Evolutionary conservation across 2,797 vertebrate species (phyloP).

Genomic region (Takifugu rubripes): DNA sequence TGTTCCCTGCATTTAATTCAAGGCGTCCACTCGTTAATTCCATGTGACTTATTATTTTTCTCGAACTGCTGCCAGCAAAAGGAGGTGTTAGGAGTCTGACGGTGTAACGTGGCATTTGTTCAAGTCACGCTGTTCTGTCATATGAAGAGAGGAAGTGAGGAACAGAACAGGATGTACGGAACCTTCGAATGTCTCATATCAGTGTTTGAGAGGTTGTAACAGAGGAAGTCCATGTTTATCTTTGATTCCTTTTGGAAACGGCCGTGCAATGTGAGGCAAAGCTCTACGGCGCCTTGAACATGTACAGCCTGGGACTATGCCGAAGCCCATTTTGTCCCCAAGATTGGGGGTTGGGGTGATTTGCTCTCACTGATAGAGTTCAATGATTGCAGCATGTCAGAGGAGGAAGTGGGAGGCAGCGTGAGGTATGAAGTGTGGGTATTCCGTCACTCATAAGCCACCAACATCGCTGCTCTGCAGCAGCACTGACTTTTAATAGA

Average conservation of each 20-base stretch:
- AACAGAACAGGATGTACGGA: not conserved
- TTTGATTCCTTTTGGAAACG: conserved; percentile 56
- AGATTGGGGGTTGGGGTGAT: conserved; percentile 64
- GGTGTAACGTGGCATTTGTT: conserved; percentile 26
- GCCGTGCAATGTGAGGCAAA: conserved; percentile 67
- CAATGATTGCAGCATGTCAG: conserved; percentile 76
- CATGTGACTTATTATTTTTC: conserved; percentile 41
- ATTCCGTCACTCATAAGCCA: conserved; percentile 42
- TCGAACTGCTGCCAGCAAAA: conserved; percentile 43
- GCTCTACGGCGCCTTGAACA: conserved; percentile 60
- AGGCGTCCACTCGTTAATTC: conserved; percentile 39
- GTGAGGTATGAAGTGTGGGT: conserved; percentile 42
- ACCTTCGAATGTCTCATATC: conserved; percentile 21
- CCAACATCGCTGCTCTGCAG: conserved; percentile 40
- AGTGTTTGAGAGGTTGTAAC: conserved; percentile 40
- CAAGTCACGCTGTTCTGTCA: not conserved
- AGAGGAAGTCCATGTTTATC: conserved; percentile 37
- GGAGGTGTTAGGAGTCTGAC: conserved; percentile 33
- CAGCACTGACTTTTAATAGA: conserved; percentile 56
- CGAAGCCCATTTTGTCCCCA: conserved; percentile 73
- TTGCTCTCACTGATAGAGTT: conserved; percentile 77
- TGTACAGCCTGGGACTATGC: conserved; percentile 56
- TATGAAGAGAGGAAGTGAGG: not conserved
- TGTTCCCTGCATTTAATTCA: conserved; percentile 46
- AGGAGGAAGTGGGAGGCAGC: conserved; percentile 56